Percentiles rank a stretch among this genome's conserved stretches.
phyloP scores from a whole-genome alignment of 92 coral and sea anemone species.

The Palythoa grandiflora region DNA sequence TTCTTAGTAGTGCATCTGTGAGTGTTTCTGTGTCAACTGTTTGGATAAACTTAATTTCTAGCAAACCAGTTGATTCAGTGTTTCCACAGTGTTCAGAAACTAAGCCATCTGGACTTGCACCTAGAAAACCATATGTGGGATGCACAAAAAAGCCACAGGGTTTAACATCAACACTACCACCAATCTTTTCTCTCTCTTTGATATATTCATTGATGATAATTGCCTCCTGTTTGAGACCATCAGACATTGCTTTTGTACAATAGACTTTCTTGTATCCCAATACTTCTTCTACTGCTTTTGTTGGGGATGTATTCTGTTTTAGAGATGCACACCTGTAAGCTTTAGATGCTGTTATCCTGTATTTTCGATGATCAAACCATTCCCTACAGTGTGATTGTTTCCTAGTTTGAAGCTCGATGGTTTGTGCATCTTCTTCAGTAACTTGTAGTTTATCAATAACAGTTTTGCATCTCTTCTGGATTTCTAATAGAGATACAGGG shows the following conservation, averaged over 20 bases:
- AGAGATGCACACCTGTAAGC: conserved; percentile 21
- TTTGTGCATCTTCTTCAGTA: conserved; percentile 38
- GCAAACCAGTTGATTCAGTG: conserved; percentile 48
- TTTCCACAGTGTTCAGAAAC: conserved; percentile 37
- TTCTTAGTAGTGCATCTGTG: conserved; percentile 61
- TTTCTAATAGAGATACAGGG: conserved; percentile 46
- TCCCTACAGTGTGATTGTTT: conserved; percentile 26
- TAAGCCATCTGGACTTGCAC: conserved; percentile 64
- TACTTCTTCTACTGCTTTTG: conserved; percentile 29
- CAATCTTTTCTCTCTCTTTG: conserved; percentile 32
- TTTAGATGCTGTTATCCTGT: conserved; percentile 33
- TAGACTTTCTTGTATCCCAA: conserved; percentile 26
- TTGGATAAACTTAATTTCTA: conserved; percentile 60
- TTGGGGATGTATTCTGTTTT: conserved; percentile 22
- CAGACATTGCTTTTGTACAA: conserved; percentile 50
- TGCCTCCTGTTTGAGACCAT: conserved; percentile 42
- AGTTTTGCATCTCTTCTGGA: conserved; percentile 43
- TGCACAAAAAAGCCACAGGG: conserved; percentile 56
- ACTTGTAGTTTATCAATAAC: conserved; percentile 32
- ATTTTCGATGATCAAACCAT: conserved; percentile 21
- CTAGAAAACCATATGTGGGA: conserved; percentile 54
- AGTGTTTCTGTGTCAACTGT: conserved; percentile 52
- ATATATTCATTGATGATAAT: conserved; percentile 48
- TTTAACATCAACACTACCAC: conserved; percentile 36
- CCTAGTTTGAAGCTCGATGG: conserved; percentile 34